Evolutionary conservation across 2,113 vertebrate genomes (phyloP).

Genomic region (Amazona vittata): DNA sequence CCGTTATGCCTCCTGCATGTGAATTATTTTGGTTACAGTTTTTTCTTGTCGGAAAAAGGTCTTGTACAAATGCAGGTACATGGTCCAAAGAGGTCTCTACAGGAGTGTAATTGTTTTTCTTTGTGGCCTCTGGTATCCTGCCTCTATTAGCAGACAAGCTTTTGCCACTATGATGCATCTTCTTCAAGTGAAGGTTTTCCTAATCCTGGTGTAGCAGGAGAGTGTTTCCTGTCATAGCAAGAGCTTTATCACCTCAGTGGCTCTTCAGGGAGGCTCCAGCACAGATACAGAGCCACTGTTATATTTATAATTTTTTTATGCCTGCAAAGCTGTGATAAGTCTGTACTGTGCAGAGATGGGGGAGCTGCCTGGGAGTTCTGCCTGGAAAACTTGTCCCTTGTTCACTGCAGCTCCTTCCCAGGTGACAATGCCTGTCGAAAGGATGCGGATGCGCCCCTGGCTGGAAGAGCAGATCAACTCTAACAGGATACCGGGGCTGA

Average conservation of each 20-base stretch:
- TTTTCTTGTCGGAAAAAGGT: background rate
- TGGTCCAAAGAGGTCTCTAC: background rate
- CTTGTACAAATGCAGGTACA: background rate
- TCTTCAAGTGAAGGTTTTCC: background rate
- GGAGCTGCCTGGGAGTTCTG: background rate
- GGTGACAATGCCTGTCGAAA: conserved; percentile 92
- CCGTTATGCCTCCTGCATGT: background rate
- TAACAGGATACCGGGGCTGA: conserved; percentile 90
- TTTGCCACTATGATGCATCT: background rate
- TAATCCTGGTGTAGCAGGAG: background rate
- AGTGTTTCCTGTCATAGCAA: background rate
- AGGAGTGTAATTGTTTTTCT: background rate
- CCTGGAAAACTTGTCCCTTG: background rate
- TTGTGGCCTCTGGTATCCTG: background rate
- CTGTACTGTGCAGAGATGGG: background rate
- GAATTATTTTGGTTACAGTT: background rate
- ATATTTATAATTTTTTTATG: background rate
- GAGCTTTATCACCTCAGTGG: background rate
- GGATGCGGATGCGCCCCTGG: conserved; percentile 99
- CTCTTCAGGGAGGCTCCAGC: background rate
- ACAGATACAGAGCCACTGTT: background rate
- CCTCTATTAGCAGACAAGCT: background rate
- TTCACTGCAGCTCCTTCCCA: conserved; percentile 33
- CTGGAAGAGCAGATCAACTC: conserved; percentile 97
- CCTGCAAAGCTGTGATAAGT: background rate